These are phyloP conservation scores for Drosophila sulfurigaster DNA, from an alignment of 1,140 invertebrate genomes.

Conservation along the genomic window DNA sequence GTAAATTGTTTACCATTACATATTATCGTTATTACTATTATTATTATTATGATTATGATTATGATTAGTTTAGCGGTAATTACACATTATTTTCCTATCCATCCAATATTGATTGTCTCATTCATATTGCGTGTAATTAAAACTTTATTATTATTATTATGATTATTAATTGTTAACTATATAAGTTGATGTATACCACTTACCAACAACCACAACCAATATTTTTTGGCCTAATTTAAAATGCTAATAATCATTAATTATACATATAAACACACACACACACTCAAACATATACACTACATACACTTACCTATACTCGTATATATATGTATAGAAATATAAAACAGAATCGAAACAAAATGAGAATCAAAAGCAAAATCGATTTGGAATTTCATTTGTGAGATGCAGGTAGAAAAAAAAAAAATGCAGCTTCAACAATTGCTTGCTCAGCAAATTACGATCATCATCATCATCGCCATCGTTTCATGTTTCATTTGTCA, in stretches of 20 bases:
- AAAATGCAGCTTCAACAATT: conserved; percentile 40
- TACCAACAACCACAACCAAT: conserved; percentile 33
- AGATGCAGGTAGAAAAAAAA: conserved; percentile 3
- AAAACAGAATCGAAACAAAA: conserved; percentile 24
- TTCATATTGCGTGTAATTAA: conserved; percentile 49
- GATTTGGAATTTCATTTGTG: conserved; percentile 34
- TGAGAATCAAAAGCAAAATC: conserved; percentile 10
- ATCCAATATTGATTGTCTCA: conserved; percentile 42
- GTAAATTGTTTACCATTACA: conserved; percentile 52
- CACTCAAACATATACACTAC: conserved; percentile 33
- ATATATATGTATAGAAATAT: conserved; percentile 40
- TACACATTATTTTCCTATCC: conserved; percentile 38
- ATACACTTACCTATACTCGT: conserved; percentile 25
- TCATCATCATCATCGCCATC: conserved; percentile 13
- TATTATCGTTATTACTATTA: conserved; percentile 39
- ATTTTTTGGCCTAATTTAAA: conserved; percentile 62
- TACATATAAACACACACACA: conserved; percentile 37
- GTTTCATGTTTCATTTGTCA: conserved; percentile 25
- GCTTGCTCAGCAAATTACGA: conserved; percentile 47
- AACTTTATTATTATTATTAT: conserved; percentile 41
- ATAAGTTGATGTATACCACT: conserved; percentile 57
- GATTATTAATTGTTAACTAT: conserved; percentile 57
- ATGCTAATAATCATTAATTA: conserved; percentile 68
- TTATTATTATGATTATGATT: conserved; percentile 42
- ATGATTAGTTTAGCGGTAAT: conserved; percentile 51